A percentile compares a stretch with the other conserved stretches of the same genome.
These are phyloP conservation scores for Scylla paramamosain DNA, from an alignment of 1,140 invertebrate species.

Conservation along the genomic window DNA sequence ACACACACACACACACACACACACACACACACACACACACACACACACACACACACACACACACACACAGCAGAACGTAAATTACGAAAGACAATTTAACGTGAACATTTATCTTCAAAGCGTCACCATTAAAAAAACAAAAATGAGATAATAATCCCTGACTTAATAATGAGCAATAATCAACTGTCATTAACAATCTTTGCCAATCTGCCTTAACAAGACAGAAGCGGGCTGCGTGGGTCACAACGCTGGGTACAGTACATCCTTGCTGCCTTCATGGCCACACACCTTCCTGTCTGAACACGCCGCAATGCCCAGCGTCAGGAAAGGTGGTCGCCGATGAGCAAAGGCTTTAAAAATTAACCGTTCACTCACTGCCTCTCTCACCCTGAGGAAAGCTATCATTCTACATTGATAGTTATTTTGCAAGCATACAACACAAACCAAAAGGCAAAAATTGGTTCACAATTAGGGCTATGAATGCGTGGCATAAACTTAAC, in stretches of 20 bases:
- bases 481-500: too few species aligned
- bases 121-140: neutral
- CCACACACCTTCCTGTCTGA: neutral
- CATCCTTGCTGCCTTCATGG: neutral
- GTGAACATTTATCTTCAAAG: neutral
- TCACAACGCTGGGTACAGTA: neutral
- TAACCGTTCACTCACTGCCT: too few species aligned
- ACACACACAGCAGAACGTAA: neutral
- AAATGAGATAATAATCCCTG: neutral
- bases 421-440: too few species aligned
- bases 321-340: too few species aligned
- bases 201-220: neutral
- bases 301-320: neutral
- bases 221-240: neutral
- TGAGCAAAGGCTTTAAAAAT: too few species aligned
- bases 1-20: slow-evolving; percentile 56
- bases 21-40: neutral
- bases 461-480: too few species aligned
- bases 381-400: too few species aligned
- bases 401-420: too few species aligned
- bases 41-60: neutral
- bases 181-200: neutral
- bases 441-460: too few species aligned
- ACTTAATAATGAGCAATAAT: neutral
- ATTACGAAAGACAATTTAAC: neutral